phyloP scores from a whole-genome alignment of 2,888 invertebrate species.

The Hypolimnas misippus region DNA sequence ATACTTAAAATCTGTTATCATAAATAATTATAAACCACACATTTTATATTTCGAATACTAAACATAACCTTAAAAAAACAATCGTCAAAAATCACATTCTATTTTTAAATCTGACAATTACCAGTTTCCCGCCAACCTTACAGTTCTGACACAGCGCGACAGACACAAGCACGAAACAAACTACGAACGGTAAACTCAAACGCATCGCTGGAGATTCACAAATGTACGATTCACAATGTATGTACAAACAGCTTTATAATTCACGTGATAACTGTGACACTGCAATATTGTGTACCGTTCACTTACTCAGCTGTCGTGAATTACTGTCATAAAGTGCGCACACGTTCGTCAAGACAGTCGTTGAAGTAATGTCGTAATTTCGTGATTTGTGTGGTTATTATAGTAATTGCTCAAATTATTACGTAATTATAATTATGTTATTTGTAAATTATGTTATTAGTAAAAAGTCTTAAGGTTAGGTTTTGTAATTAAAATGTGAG shows the following conservation, averaged over 20 bases:
- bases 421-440: too few species aligned
- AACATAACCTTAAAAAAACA: too few species aligned
- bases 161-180: slow-evolving; percentile 45
- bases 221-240: too few species aligned
- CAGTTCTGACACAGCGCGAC: slow-evolving; percentile 23
- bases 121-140: neutral
- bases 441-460: too few species aligned
- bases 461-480: too few species aligned
- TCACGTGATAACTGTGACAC: slow-evolving; percentile 20
- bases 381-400: neutral
- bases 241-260: slow-evolving; percentile 15
- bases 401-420: too few species aligned
- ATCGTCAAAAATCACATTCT: too few species aligned
- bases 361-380: neutral
- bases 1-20: too few species aligned
- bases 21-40: too few species aligned
- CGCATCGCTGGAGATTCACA: slow-evolving; percentile 33
- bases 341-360: neutral
- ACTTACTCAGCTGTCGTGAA: slow-evolving; percentile 17
- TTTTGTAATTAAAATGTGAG: too few species aligned
- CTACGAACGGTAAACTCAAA: slow-evolving; percentile 44
- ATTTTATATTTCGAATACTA: too few species aligned
- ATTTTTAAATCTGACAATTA: too few species aligned
- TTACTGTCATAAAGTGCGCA: neutral
- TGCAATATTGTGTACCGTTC: slow-evolving; percentile 1